These are phyloP conservation scores for Actinopyga echinites DNA, from an alignment of 53 echinoderm and acorn worm species.

Conservation along the genomic window DNA sequence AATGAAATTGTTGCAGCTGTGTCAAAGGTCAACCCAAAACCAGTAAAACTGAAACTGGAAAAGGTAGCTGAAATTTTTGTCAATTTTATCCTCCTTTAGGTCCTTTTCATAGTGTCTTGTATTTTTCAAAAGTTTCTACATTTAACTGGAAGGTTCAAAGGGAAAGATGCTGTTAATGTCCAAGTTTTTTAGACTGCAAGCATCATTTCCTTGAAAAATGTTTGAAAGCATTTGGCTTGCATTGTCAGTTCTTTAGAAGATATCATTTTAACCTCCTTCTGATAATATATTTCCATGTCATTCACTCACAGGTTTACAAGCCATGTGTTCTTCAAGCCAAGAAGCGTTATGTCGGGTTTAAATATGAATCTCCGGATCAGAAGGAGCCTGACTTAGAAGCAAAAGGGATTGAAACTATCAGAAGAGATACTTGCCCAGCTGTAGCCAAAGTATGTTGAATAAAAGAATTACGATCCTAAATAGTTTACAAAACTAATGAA, in stretches of 20 bases:
- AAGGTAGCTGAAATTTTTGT: constrained; percentile 55
- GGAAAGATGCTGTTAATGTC: no score
- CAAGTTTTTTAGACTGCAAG: no score
- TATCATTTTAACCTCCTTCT: no score
- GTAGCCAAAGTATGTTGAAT: constrained; percentile 79
- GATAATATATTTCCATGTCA: not conserved
- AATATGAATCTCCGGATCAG: constrained; percentile 90
- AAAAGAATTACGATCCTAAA: no score
- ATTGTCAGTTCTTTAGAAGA: not conserved
- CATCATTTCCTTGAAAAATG: not conserved
- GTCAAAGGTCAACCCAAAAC: constrained; percentile 90
- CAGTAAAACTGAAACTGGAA: constrained; percentile 95
- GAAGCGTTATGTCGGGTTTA: constrained; percentile 97
- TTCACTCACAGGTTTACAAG: constrained; percentile 75
- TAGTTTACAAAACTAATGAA: no score
- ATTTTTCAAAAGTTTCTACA: no score
- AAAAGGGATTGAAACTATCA: constrained; percentile 95
- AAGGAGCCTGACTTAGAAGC: constrained; percentile 88
- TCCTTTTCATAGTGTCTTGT: no score
- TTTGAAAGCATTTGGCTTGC: not conserved
- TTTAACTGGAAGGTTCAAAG: no score
- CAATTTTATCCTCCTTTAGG: no score
- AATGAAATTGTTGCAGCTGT: constrained; percentile 82
- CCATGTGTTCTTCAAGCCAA: constrained; percentile 96
- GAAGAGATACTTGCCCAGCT: constrained; percentile 91